Base-by-base conservation (phyloP, 2,113 vertebrate genomes). In the Neofelis nebulosa region DNA sequence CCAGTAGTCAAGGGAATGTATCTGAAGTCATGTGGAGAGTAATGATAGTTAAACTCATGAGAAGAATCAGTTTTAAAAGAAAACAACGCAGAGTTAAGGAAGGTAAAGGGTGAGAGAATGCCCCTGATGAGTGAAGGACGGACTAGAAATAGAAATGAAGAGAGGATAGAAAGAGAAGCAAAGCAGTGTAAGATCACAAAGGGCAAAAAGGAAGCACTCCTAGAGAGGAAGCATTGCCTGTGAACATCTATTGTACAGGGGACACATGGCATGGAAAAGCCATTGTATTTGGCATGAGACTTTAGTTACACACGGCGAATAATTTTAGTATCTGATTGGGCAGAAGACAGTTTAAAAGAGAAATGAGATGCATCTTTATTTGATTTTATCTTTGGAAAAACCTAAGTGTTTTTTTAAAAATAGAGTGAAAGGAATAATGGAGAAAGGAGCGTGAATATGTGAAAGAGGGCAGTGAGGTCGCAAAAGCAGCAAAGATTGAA, bases 321-420 rank as follows among this genome's bases (percentile, higher is more conserved):
- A 18, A 50, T 48, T 69, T 91, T 66, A 78, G 11, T 52, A 68
- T 80, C 52, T 94, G 15, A 83, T 8, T 84, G 45, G 25, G 11
- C 29, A 91, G 29, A 18, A 68, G 55, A 7, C n/a, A 63, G 50
- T 57, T 69, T 73, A 74, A 57, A 90, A 50, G 57, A 76, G 33
- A 45, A 89, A 81, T 25, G n/a, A 50, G 5, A 45, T n/a, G 18
- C 31, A 68, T 81, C 4, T 52, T 71, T 25, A 57, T 41, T 80
- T 80, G 66, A 63, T 36, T 80, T 57, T 66, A 57, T 85, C 14
- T 93, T 91, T 33, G 31, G 48, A 25, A 76, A 63, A 25, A 55
- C 15, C 36, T 80, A 66, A 41, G 21, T 41, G 36, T 66, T n/a
- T 82, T 82, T 83, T 87, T 21, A 21, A 71, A 93, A 93, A 69